A percentile compares a stretch with the other conserved stretches of the same genome.
phyloP scores from a whole-genome alignment of 2,888 invertebrate species.

The Anthoptus insignis region DNA sequence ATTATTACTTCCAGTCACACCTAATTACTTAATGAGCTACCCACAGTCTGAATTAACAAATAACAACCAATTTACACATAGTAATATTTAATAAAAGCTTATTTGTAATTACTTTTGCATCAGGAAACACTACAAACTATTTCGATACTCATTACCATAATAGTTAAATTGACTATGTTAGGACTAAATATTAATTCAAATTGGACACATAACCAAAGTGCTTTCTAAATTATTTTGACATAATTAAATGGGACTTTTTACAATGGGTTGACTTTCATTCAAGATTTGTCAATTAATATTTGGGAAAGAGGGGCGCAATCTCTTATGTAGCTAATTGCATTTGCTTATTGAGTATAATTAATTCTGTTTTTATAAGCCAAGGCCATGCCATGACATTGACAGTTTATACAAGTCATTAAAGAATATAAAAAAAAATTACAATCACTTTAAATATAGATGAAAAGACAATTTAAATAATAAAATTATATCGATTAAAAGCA shows the following conservation, averaged over 20 bases:
- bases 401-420: no score
- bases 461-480: no score
- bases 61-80: conserved; percentile 76
- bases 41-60: conserved; percentile 73
- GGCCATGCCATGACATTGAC: no score
- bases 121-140: conserved; percentile 63
- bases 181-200: conserved; percentile 67
- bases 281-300: neutral
- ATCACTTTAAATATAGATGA: no score
- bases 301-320: no score
- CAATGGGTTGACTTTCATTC: neutral
- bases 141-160: conserved; percentile 65
- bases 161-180: conserved; percentile 78
- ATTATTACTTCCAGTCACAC: conserved; percentile 46
- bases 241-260: neutral
- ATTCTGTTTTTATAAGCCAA: no score
- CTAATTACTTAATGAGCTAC: conserved; percentile 67
- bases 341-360: no score
- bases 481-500: no score
- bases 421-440: no score
- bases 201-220: conserved; percentile 74
- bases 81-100: conserved; percentile 59
- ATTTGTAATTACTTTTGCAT: conserved; percentile 65
- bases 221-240: conserved; percentile 55
- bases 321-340: no score